A percentile compares a stretch with the other conserved stretches of the same genome.
Conservation (phyloP, 2,888 invertebrate species). For the Drosophila putrida region DNA sequence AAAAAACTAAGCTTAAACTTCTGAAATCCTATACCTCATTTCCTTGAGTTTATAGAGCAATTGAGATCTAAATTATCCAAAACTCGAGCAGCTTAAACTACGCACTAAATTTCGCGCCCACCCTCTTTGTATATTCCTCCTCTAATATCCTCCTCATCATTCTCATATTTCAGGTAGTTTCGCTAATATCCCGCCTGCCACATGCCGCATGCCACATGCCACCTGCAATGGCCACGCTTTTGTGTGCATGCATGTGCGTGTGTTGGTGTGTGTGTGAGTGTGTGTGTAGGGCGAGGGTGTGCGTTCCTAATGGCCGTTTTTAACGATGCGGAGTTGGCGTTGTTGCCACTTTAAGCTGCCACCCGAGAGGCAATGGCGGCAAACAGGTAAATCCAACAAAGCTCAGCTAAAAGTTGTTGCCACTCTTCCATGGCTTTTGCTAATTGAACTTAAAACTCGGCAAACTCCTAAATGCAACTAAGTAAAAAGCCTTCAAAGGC, state of each 20-base stretch:
- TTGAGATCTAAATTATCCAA: constrained; percentile 17
- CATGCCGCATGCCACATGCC: constrained; percentile 41
- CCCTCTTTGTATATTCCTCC: neutral
- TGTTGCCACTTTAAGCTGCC: constrained; percentile 65
- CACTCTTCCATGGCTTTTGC: constrained; percentile 57
- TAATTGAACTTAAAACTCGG: constrained; percentile 74
- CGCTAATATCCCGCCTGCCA: constrained; percentile 70
- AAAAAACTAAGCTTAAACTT: neutral
- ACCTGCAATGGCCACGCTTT: constrained; percentile 34
- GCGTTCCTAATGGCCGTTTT: constrained; percentile 69
- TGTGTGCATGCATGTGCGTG: constrained; percentile 29
- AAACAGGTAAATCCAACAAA: constrained; percentile 59
- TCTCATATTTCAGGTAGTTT: constrained; percentile 73
- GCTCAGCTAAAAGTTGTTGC: constrained; percentile 40
- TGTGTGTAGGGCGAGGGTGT: constrained; percentile 22
- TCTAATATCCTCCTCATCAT: constrained; percentile 32
- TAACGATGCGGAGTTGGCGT: constrained; percentile 70
- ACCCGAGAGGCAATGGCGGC: constrained; percentile 17
- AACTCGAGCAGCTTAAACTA: constrained; percentile 25
- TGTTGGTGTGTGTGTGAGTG: neutral
- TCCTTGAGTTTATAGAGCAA: neutral
- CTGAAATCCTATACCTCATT: neutral
- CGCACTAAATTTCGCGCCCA: constrained; percentile 29
- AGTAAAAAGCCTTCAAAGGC: constrained; percentile 62
- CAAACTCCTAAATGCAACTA: constrained; percentile 64